phyloP scores from a whole-genome alignment of 2,888 invertebrate genomes.

The Cantharis nigra region DNA sequence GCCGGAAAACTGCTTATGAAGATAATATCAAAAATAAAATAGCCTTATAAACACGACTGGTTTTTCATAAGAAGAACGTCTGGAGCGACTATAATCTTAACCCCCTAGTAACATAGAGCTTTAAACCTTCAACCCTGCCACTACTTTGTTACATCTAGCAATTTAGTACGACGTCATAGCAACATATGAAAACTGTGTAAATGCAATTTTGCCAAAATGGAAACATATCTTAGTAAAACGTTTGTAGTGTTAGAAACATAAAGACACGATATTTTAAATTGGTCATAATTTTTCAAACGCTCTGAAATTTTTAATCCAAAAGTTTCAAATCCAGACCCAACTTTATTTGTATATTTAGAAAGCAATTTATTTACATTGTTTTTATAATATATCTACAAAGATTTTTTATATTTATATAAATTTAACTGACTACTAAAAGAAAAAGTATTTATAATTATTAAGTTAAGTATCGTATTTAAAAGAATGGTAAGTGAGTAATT shows the following conservation, averaged over 20 bases:
- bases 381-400: neutral
- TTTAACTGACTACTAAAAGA: too few relatives aligned
- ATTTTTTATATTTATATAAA: too few relatives aligned
- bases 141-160: conserved; percentile 31
- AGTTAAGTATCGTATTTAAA: too few relatives aligned
- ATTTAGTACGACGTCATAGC: conserved; percentile 32
- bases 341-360: neutral
- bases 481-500: too few relatives aligned
- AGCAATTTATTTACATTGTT: neutral
- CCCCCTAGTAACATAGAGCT: conserved; percentile 24
- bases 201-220: conserved; percentile 36
- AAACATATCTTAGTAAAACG: conserved; percentile 29
- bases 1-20: conserved; percentile 23
- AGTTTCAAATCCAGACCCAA: neutral
- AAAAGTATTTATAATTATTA: too few relatives aligned
- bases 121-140: conserved; percentile 17
- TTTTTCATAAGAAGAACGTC: conserved; percentile 25
- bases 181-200: conserved; percentile 37
- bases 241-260: conserved; percentile 12
- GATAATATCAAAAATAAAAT: conserved; percentile 29
- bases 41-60: conserved; percentile 33
- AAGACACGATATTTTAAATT: conserved; percentile 4
- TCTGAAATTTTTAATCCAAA: neutral
- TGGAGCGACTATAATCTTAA: conserved; percentile 28
- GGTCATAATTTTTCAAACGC: neutral